Base-by-base conservation (phyloP, 2,113 vertebrate species). In the Sigmodon hispidus region DNA sequence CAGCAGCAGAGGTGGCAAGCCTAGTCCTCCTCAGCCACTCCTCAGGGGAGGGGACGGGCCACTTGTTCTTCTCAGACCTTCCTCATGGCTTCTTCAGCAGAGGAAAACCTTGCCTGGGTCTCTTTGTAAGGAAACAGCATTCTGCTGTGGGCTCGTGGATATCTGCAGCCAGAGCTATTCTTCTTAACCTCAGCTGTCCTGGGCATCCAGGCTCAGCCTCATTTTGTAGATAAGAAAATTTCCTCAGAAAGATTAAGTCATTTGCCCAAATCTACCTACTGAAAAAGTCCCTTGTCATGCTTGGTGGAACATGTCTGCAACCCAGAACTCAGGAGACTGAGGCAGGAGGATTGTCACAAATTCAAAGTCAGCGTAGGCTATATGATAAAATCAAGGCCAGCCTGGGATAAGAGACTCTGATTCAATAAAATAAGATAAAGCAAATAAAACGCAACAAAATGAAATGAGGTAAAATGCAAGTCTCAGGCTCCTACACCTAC, bases 191-290 rank as follows among this genome's bases (percentile, higher is more conserved):
- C 63, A 0, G 19, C 0, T 6, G 45, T 34, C 61, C 70, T 52
- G 52, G 87, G 87, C 22, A 89, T 55, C 36, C 10, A 3, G 40
- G 67, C 22, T 36, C 65, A 77, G 40, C 40, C 36, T 96, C 7
- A 9, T 81, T 96, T 65, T 87, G 11, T 59, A 89, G 87, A 29
- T 21, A 29, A 65, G 67, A 67, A 91, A 90, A 34, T n/a, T 36
- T 26, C 61, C 72, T 94, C 45, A 21, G 43, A 75, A 67, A 72
- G 63, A 63, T 94, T 50, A 79, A 61, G 69, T 40, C 75, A 88
- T 22, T 76, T 85, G 59, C 29, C 36, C 21, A 61, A 61, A 86
- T 59, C 80, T 67, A 77, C 77, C 36, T 15, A n/a, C 29, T 8
- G 40, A 86, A 77, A 61, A 52, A 72, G 59, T 90, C 36, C 76